Conservation (phyloP, 2,113 vertebrate species). For the Paradisaea rubra region DNA sequence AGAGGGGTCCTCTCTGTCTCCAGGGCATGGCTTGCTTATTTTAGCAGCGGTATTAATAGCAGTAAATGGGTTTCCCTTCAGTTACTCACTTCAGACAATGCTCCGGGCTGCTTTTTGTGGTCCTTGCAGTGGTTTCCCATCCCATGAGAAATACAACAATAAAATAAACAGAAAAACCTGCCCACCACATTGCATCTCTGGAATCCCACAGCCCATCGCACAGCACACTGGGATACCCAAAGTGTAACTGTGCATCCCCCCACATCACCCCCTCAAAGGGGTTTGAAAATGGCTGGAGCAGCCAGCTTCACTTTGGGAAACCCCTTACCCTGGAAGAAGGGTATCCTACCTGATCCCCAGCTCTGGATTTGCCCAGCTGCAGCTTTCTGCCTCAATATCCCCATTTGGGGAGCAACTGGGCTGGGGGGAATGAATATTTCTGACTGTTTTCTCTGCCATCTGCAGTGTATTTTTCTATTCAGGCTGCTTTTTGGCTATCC, state of each 20-base stretch:
- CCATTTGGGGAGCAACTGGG: background rate
- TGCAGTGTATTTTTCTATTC: background rate
- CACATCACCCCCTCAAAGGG: accelerated
- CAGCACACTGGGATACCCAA: background rate
- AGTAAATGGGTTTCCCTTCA: conserved; percentile 33
- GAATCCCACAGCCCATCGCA: background rate
- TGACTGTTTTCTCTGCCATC: background rate
- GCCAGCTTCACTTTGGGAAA: background rate
- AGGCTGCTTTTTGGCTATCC: background rate
- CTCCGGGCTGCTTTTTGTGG: background rate
- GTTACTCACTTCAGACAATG: background rate
- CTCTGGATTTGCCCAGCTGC: background rate
- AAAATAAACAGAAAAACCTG: conserved; percentile 16
- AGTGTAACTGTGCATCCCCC: accelerated
- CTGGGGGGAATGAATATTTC: background rate
- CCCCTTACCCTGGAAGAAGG: background rate
- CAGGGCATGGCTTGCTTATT: background rate
- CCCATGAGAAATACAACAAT: background rate
- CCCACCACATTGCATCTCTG: background rate
- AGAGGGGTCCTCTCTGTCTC: background rate
- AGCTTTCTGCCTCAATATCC: background rate
- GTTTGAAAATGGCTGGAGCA: background rate
- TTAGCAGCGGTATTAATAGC: conserved; percentile 1
- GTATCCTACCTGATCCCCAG: background rate
- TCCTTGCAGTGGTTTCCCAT: background rate